Evolutionary conservation across 2,888 invertebrate species (phyloP), one percentile per base, ranked within the genome.

Genomic region (Hypercompe scribonia): DNA sequence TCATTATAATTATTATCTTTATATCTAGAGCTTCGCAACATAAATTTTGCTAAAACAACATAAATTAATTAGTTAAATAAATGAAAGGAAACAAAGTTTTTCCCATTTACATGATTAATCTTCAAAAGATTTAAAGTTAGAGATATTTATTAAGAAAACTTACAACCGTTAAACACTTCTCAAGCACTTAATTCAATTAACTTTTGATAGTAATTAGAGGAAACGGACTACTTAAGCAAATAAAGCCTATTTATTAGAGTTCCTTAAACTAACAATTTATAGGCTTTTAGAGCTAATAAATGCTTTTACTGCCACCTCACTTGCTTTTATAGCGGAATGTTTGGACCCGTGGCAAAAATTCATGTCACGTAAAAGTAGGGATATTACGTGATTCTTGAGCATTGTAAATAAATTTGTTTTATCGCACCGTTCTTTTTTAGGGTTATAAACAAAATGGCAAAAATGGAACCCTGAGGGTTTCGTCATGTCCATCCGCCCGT

Each of bases 241-340:
- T 66, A 31, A 46, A 66, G 46, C 46, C 31, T 46, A 31, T 31
- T 68, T 61, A 58, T 15, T 15, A 68, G 68, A 36, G 68, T 58
- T 18, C 68, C 11, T 68, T 68, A 33, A 68, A 34, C 36, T 28
- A 10, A n/a, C 11, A 28, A 68, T 36, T 68, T 66, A 46, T 46
- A 7, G 46, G 33, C 42, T 66, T 46, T 66, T 46, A 46, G 24
- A 13, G 33, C 24, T 33, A 24, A 33, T 33, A 66, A 46, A 66
- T 31, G 31, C 5, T 66, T 66, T 66, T 66, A 66, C 39, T 15
- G 39, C 28, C 15, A 39, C 24, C 46, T 46, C 33, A 46, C 33
- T 66, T 46, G 33, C 24, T 66, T 58, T 46, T 66, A 66, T 46
- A 66, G 42, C 21, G 42, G 66, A 42, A 42, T 31, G 11, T 46